Evolutionary conservation across 2,113 vertebrate species (phyloP), one percentile per base, ranked within the genome.

Genomic region (Columba livia): DNA sequence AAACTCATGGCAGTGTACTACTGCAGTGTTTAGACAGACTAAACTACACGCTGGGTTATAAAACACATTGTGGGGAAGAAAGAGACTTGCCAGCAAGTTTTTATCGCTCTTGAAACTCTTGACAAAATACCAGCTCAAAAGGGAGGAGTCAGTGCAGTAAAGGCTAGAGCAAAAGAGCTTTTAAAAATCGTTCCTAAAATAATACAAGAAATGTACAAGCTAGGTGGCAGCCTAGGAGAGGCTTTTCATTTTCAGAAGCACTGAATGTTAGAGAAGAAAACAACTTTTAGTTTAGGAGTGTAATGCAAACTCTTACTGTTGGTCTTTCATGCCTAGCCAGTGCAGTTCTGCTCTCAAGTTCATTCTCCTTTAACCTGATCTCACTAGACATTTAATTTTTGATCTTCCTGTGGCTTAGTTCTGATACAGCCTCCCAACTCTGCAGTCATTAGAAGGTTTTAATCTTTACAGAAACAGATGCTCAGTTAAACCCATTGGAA

Each of bases 1-100:
- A 94, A 98, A 98, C 98, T 57, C 90, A 83, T 71, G 80, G 97
- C 96, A 95, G 94, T 95, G 97, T 93, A 96, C 91, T 97, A 94
- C 79, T 36, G 72, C 89, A 95, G 97, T 97, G 96, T 97, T 98
- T 97, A 94, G 97, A 96, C 96, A 98, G 97, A 92, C 97, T 97
- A 91, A 98, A 97, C 97, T 97, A 96, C 96, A 94, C 6, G 42
- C 93, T 36, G 72, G 96, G 92, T 95, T 98, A 97, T 97, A 96
- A 98, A 97, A 97, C 85, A 91, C 96, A 85, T 81, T 70, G 96
- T 94, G 79, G 91, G 77, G 89, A 96, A 97, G 96, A 95, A 97
- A 95, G 72, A 88, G 88, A 95, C 95, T 97, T 97, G 96, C 96
- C 97, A 98, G 96, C 61, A 71, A 94, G 89, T 90, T 96, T 97